Percentiles rank a stretch among this genome's conserved stretches.
Evolutionary conservation across 2,888 invertebrate genomes (phyloP).

Genomic region (Thymelicus lineola): DNA sequence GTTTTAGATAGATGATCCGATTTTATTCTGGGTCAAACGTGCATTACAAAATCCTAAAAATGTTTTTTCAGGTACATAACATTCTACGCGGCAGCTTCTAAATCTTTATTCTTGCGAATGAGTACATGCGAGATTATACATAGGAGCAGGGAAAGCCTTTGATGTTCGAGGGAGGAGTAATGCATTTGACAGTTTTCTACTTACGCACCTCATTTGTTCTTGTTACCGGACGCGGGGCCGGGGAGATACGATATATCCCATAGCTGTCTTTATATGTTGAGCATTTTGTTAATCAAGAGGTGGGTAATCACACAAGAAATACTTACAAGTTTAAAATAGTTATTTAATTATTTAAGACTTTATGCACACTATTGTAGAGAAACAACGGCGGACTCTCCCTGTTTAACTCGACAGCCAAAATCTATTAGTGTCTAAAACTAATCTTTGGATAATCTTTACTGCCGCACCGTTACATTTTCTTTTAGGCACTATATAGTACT

Average conservation of each 20-base stretch:
- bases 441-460: too few species aligned
- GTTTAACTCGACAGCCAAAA: too few species aligned
- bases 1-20: too few species aligned
- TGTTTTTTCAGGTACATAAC: conserved; percentile 47
- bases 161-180: conserved; percentile 43
- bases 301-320: background rate
- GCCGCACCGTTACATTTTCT: too few species aligned
- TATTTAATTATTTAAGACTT: background rate
- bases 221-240: conserved; percentile 10
- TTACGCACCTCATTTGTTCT: conserved; percentile 41
- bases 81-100: conserved; percentile 24
- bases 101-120: background rate
- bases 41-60: conserved; percentile 25
- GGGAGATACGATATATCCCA: conserved; percentile 7
- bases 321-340: background rate
- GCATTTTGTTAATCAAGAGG: background rate
- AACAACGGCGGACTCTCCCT: too few species aligned
- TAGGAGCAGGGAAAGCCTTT: conserved; percentile 41
- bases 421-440: too few species aligned
- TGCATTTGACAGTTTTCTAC: conserved; percentile 44
- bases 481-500: too few species aligned
- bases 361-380: too few species aligned
- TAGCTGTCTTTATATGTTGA: background rate
- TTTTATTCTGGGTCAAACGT: too few species aligned
- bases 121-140: conserved; percentile 43